Conservation (phyloP, 1,140 invertebrate genomes). For the Caerostris darwini region DNA sequence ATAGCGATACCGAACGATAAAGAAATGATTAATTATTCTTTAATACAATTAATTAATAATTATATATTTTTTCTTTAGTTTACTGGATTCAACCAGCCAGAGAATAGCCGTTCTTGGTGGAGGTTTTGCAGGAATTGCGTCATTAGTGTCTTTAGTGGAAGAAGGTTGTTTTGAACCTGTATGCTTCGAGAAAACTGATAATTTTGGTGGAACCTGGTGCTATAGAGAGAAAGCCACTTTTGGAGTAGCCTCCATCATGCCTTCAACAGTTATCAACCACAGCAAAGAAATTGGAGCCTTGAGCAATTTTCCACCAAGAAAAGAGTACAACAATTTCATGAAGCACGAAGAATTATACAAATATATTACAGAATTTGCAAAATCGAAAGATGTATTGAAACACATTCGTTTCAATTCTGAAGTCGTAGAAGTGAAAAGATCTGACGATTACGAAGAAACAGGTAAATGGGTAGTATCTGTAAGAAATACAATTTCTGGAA, state of each 20-base stretch:
- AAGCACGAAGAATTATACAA: conserved; percentile 81
- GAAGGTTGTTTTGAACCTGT: conserved; percentile 79
- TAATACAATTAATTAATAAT: no score
- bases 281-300: conserved; percentile 82
- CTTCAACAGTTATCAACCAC: conserved; percentile 82
- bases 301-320: conserved; percentile 82
- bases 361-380: conserved; percentile 81
- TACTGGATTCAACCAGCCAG: background rate
- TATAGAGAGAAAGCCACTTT: conserved; percentile 81
- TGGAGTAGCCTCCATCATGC: conserved; percentile 79
- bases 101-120: conserved; percentile 82
- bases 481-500: conserved; percentile 68
- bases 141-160: conserved; percentile 75
- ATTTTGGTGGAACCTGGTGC: conserved; percentile 84
- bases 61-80: background rate
- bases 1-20: no score
- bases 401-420: conserved; percentile 81
- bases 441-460: conserved; percentile 80
- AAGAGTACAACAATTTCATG: conserved; percentile 82
- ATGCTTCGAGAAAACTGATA: conserved; percentile 83
- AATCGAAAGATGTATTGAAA: conserved; percentile 80
- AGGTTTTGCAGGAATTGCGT: conserved; percentile 80
- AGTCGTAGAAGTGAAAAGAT: conserved; percentile 80
- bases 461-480: conserved; percentile 82
- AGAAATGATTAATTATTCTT: no score